These are phyloP conservation scores for Mythimna impura DNA, from an alignment of 2,888 invertebrate genomes.

Conservation along the genomic window DNA sequence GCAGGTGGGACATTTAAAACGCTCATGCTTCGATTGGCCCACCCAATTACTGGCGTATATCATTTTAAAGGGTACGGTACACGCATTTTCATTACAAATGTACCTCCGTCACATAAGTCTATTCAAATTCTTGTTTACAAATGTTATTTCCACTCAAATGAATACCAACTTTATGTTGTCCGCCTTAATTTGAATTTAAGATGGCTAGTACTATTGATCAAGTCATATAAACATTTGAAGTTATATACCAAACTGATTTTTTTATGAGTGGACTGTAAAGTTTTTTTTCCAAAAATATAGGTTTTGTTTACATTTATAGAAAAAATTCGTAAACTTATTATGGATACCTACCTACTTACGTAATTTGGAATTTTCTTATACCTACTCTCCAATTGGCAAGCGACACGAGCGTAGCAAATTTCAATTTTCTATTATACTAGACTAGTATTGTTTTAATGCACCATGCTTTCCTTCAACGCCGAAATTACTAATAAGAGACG, in stretches of 20 bases:
- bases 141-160: not conserved
- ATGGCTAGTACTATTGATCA: not conserved
- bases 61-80: conserved; percentile 52
- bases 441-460: no score
- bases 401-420: conserved; percentile 11
- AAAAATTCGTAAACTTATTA: not conserved
- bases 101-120: conserved; percentile 4
- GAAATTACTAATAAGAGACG: no score
- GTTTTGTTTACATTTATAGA: not conserved
- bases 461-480: no score
- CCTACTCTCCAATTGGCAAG: conserved; percentile 31
- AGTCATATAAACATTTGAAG: not conserved
- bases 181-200: no score
- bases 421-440: conserved; percentile 37
- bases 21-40: conserved; percentile 68
- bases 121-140: conserved; percentile 1
- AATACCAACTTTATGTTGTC: not conserved
- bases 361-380: conserved; percentile 34
- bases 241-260: not conserved
- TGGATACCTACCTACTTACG: not conserved
- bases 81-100: conserved; percentile 8
- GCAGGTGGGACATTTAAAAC: conserved; percentile 70
- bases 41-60: conserved; percentile 70
- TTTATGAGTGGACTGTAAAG: not conserved
- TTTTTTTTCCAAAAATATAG: not conserved